A percentile compares a stretch with the other conserved stretches of the same genome.
Conservation (phyloP, 35 echinoderm and acorn worm species). For the Hemicentrotus pulcherrimus region DNA sequence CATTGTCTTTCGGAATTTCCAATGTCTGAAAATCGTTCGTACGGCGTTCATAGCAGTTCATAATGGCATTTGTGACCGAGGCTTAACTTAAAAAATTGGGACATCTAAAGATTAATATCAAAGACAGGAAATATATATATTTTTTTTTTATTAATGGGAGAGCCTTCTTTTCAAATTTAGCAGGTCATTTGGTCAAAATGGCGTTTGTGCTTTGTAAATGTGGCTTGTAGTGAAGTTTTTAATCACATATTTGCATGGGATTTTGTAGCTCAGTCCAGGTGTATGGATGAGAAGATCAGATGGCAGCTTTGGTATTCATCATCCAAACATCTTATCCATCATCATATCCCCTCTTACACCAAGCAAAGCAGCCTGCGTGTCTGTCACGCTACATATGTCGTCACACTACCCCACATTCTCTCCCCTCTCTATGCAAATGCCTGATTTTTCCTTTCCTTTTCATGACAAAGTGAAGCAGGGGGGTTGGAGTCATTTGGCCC, state of each 20-base stretch:
- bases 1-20: too few species aligned
- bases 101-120: not conserved
- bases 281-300: not conserved
- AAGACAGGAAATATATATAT: not conserved
- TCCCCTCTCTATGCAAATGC: not conserved
- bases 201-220: not conserved
- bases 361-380: not conserved
- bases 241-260: not conserved
- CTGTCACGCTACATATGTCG: not conserved
- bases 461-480: constrained; percentile 1
- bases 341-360: not conserved
- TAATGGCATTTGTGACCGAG: too few species aligned
- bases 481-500: constrained; percentile 16
- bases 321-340: not conserved
- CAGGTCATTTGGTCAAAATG: not conserved
- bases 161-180: not conserved
- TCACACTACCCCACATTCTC: not conserved
- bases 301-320: not conserved
- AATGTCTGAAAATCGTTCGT: too few species aligned
- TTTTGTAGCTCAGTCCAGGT: constrained; percentile 7
- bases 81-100: not conserved
- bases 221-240: not conserved
- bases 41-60: too few species aligned
- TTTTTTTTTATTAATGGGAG: not conserved
- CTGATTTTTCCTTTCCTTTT: not conserved